phyloP scores from a whole-genome alignment of 1,140 invertebrate species.

The Drosophila pseudoananassae region DNA sequence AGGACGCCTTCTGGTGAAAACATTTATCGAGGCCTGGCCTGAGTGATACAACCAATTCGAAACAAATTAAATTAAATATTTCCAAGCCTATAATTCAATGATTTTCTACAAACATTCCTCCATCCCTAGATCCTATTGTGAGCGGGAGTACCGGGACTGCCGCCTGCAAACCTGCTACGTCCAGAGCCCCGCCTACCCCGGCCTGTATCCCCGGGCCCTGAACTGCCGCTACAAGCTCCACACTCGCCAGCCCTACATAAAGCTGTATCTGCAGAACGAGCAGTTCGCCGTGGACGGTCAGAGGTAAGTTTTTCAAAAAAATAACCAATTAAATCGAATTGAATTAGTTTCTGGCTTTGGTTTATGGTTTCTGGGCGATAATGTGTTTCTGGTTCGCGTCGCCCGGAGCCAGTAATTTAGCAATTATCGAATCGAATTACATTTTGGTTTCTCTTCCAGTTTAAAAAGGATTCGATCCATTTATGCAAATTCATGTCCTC shows the following conservation, averaged over 20 bases:
- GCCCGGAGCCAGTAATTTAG: neutral
- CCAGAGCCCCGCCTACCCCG: conserved; percentile 95
- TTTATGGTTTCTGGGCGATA: neutral
- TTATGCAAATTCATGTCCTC: conserved; percentile 55
- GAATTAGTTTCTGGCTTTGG: neutral
- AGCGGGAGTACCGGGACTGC: conserved; percentile 93
- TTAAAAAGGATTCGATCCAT: neutral
- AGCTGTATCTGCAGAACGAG: conserved; percentile 96
- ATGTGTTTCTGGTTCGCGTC: neutral
- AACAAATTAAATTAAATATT: conserved; percentile 71
- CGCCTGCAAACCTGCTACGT: conserved; percentile 95
- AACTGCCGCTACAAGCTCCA: conserved; percentile 95
- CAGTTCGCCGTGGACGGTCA: conserved; percentile 97
- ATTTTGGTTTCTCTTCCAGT: neutral
- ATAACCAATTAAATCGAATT: neutral
- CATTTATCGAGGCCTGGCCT: conserved; percentile 48
- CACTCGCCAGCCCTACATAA: conserved; percentile 94
- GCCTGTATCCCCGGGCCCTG: conserved; percentile 94
- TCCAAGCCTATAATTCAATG: conserved; percentile 45
- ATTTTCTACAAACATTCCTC: conserved; percentile 3
- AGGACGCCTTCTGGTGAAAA: conserved; percentile 44
- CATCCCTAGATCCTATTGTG: conserved; percentile 91
- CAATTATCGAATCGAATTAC: neutral
- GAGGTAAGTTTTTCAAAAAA: conserved; percentile 83
- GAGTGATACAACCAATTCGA: conserved; percentile 39